These are phyloP conservation scores for Oceanodroma tethys DNA, from an alignment of 2,113 vertebrate species.

Conservation along the genomic window DNA sequence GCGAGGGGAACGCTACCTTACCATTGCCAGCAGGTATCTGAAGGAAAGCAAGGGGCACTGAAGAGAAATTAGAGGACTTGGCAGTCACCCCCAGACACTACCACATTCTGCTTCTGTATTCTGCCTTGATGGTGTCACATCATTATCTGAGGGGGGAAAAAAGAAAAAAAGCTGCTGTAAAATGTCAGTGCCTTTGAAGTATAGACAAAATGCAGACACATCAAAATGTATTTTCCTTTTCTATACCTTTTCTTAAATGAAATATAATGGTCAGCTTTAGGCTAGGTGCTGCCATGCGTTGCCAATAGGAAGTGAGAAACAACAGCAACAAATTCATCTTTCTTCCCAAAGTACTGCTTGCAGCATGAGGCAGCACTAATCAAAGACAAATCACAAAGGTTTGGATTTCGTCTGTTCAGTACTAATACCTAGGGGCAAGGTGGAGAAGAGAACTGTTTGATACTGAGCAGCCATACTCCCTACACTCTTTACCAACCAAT, in stretches of 20 bases:
- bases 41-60: neutral
- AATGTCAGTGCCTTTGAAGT: conserved; percentile 38
- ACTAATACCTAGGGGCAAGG: conserved; percentile 14
- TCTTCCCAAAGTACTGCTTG: conserved; percentile 31
- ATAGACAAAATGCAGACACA: conserved; percentile 9
- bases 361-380: conserved; percentile 51
- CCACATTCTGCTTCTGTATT: neutral
- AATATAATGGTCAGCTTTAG: conserved; percentile 40
- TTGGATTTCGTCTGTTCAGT: conserved; percentile 30
- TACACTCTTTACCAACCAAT: neutral
- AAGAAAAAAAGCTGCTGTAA: neutral
- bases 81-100: neutral
- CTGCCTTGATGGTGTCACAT: neutral
- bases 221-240: conserved; percentile 36
- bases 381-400: conserved; percentile 56
- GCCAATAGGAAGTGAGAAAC: conserved; percentile 27
- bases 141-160: neutral
- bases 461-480: neutral
- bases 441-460: conserved; percentile 16
- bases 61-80: neutral
- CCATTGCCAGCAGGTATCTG: neutral
- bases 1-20: neutral
- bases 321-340: conserved; percentile 54
- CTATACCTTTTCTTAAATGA: conserved; percentile 41
- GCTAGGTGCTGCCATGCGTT: neutral